Percentiles rank a stretch among this genome's conserved stretches.
phyloP scores from a whole-genome alignment of 2,797 vertebrate species.

The Amniataba percoides region DNA sequence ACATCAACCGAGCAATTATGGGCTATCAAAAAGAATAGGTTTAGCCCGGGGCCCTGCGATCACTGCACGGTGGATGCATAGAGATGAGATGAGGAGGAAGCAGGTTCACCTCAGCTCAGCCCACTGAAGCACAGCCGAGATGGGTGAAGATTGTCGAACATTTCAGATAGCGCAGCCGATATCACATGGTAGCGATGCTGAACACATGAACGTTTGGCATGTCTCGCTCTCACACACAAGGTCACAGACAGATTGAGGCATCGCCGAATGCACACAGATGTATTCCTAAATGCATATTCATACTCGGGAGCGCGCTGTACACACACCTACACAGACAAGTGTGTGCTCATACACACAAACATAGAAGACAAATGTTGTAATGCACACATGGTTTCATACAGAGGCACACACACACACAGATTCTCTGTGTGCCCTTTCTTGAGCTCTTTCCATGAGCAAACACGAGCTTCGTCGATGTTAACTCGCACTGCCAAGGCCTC shows the following conservation, averaged over 20 bases:
- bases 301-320: neutral
- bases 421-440: slow-evolving; percentile 22
- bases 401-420: slow-evolving; percentile 2
- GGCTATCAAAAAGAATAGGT: slow-evolving; percentile 83
- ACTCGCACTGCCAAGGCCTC: slow-evolving; percentile 53
- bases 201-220: slow-evolving; percentile 15
- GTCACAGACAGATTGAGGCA: slow-evolving; percentile 43
- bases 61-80: slow-evolving; percentile 66
- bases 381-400: slow-evolving; percentile 5
- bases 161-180: slow-evolving; percentile 31
- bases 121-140: slow-evolving; percentile 48
- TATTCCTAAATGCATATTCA: slow-evolving; percentile 27
- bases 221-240: slow-evolving; percentile 50
- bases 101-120: slow-evolving; percentile 50
- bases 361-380: slow-evolving; percentile 21
- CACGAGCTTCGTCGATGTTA: slow-evolving; percentile 33
- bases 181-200: slow-evolving; percentile 11
- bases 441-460: slow-evolving; percentile 40
- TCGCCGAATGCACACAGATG: slow-evolving; percentile 8
- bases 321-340: slow-evolving; percentile 12
- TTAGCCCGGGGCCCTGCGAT: slow-evolving; percentile 75
- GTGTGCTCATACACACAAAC: slow-evolving; percentile 14
- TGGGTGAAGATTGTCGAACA: slow-evolving; percentile 37
- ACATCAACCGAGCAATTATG: slow-evolving; percentile 87
- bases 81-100: slow-evolving; percentile 69